phyloP scores from a whole-genome alignment of 2,797 vertebrate species.

The Oreortyx pictus region DNA sequence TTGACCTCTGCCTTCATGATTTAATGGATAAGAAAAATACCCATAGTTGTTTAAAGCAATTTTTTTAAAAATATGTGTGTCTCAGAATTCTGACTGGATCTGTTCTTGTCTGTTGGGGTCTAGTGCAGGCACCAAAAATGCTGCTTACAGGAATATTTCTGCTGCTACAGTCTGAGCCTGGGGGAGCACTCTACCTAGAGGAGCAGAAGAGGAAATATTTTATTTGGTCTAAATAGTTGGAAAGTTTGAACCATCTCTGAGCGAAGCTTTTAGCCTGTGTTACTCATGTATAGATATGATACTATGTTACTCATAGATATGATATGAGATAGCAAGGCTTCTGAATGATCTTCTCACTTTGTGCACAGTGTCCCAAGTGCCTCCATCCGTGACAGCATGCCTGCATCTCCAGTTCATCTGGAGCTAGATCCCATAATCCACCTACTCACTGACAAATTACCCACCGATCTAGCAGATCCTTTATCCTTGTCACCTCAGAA shows the following conservation, averaged over 20 bases:
- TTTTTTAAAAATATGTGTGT: neutral
- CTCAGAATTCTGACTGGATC: neutral
- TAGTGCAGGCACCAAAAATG: neutral
- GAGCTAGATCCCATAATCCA: neutral
- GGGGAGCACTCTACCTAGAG: neutral
- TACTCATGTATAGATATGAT: neutral
- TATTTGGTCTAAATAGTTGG: neutral
- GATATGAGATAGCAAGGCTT: neutral
- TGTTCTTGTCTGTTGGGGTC: neutral
- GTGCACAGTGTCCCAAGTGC: neutral
- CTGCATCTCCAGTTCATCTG: too few species aligned
- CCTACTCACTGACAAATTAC: neutral
- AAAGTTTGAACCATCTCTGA: neutral
- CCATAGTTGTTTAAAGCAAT: neutral
- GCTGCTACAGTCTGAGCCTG: neutral
- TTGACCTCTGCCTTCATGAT: neutral
- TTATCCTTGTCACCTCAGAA: neutral
- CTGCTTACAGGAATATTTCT: neutral
- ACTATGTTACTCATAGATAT: neutral
- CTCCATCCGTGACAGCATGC: neutral
- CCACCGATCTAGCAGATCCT: neutral
- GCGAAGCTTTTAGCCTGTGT: neutral
- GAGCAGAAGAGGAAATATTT: neutral
- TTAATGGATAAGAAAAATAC: neutral
- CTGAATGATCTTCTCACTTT: neutral